Evolutionary conservation across 2,113 vertebrate species (phyloP).

Genomic region (Pavo muticus): DNA sequence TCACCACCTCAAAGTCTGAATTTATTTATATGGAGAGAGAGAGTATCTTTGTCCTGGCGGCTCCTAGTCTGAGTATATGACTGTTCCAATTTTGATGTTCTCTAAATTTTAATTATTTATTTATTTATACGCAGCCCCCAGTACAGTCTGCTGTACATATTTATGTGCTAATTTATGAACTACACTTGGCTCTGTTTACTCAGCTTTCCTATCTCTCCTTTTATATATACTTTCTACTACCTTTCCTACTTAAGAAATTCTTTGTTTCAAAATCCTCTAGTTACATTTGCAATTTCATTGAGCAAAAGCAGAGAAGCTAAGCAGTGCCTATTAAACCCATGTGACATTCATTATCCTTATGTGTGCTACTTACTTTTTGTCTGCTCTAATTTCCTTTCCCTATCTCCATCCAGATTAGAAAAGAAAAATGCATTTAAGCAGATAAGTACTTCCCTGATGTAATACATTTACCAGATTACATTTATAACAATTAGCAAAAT

Average conservation of each 20-base stretch:
- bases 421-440: neutral
- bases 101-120: neutral
- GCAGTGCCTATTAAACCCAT: neutral
- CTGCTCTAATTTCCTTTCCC: slow-evolving; percentile 21
- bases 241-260: neutral
- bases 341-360: neutral
- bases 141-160: neutral
- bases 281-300: neutral
- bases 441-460: neutral
- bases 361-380: neutral
- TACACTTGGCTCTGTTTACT: neutral
- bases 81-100: neutral
- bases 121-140: neutral
- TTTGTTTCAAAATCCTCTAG: neutral
- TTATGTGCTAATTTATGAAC: neutral
- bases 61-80: neutral
- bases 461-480: neutral
- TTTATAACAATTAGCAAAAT: slow-evolving; percentile 39
- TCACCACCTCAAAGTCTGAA: neutral
- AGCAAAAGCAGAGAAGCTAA: slow-evolving; percentile 3
- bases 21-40: neutral
- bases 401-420: slow-evolving; percentile 18
- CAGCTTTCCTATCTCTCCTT: neutral
- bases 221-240: neutral
- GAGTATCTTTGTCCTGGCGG: neutral